Evolutionary conservation across 2,797 vertebrate genomes (phyloP).

Genomic region (Epinephelus coioides): DNA sequence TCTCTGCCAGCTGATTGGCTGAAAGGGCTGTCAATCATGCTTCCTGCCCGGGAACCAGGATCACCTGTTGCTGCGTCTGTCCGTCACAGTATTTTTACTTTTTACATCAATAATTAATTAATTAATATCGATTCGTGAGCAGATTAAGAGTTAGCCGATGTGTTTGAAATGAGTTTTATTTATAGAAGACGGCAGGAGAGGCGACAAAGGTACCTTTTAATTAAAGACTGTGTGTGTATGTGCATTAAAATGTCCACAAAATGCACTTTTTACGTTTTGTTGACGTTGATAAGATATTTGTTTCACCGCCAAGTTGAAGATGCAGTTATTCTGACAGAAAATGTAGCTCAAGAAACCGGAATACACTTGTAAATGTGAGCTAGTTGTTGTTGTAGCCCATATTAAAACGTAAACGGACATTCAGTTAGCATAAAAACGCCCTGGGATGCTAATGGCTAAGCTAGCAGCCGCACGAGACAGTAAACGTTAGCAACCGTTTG

Average conservation of each 20-base stretch:
- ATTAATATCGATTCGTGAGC: background rate
- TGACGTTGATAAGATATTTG: background rate
- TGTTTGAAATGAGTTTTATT: background rate
- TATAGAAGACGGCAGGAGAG: background rate
- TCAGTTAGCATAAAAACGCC: background rate
- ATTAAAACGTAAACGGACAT: background rate
- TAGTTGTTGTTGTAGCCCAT: no score
- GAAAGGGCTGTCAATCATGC: slow-evolving; percentile 40
- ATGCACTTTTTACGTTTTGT: background rate
- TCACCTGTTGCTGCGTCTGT: slow-evolving; percentile 79
- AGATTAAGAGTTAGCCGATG: background rate
- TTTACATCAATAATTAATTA: background rate
- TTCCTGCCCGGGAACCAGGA: slow-evolving; percentile 56
- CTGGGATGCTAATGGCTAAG: background rate
- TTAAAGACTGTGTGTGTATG: background rate
- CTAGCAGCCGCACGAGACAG: background rate
- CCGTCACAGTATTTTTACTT: slow-evolving; percentile 39
- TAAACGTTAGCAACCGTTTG: background rate
- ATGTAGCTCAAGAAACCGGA: background rate
- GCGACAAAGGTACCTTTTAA: background rate
- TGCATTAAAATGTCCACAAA: background rate
- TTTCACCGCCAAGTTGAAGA: background rate
- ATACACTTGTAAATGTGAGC: background rate
- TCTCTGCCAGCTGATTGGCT: slow-evolving; percentile 58
- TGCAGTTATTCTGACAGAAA: background rate